These are phyloP conservation scores for Mustelus asterias DNA, from an alignment of 2,113 vertebrate species.

Conservation along the genomic window DNA sequence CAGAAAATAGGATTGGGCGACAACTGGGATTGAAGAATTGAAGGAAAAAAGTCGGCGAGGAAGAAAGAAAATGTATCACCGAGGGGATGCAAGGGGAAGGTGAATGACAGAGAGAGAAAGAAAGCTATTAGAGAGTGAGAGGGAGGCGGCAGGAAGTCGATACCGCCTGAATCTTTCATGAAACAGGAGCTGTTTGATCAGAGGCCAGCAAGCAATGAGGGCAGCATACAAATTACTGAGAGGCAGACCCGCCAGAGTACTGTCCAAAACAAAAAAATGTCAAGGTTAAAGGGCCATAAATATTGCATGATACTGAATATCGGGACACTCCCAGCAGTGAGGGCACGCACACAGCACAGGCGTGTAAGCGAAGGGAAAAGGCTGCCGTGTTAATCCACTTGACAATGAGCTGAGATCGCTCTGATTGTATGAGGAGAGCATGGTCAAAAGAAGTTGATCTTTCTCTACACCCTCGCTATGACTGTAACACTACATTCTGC, in stretches of 20 bases:
- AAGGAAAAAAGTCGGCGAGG: not conserved
- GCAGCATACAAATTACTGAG: not conserved
- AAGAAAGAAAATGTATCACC: not conserved
- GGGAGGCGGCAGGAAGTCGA: not conserved
- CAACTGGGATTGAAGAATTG: not conserved
- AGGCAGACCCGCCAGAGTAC: not conserved
- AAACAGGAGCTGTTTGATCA: constrained; percentile 8
- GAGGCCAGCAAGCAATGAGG: not conserved
- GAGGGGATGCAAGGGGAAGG: not conserved
- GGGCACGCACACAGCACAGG: not conserved
- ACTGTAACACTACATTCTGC: too few species aligned
- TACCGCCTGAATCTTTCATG: constrained; percentile 6
- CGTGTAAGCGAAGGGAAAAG: not conserved
- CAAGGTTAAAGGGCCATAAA: constrained; percentile 6
- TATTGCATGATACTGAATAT: not conserved
- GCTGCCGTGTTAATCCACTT: not conserved
- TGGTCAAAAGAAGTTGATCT: too few species aligned
- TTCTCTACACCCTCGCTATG: too few species aligned
- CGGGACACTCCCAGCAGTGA: not conserved
- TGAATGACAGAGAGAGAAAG: not conserved
- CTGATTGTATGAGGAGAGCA: not conserved
- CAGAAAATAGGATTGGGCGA: not conserved
- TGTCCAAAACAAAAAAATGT: constrained; percentile 4
- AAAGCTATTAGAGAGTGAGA: not conserved
- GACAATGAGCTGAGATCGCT: not conserved